phyloP scores from a whole-genome alignment of 1,140 invertebrate genomes.

The Whitmania pigra region DNA sequence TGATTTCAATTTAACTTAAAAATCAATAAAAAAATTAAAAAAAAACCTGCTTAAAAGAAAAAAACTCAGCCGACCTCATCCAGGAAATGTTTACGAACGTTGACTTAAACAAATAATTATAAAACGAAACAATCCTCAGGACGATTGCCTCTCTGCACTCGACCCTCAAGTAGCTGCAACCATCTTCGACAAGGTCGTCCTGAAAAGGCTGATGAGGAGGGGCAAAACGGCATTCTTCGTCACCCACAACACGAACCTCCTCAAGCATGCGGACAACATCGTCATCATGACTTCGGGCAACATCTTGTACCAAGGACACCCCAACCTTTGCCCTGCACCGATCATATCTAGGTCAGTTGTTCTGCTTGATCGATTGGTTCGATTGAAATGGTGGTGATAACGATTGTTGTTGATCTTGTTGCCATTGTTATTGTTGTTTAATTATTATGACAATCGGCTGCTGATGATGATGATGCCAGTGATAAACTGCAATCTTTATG shows the following conservation, averaged over 20 bases:
- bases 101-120: no score
- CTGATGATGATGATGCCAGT: no score
- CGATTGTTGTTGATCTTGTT: no score
- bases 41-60: not conserved
- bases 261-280: conserved; percentile 2
- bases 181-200: conserved; percentile 10
- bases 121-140: conserved; percentile 12
- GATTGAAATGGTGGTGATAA: no score
- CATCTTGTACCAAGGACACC: conserved; percentile 3
- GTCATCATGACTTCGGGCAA: not conserved
- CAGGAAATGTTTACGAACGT: no score
- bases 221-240: conserved; percentile 18
- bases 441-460: no score
- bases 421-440: no score
- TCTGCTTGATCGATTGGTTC: no score
- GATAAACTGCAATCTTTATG: no score
- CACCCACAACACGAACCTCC: conserved; percentile 13
- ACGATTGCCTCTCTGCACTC: conserved; percentile 19
- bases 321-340: no score
- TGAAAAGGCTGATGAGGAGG: not conserved
- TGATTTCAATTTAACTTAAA: conserved; percentile 70
- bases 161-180: not conserved
- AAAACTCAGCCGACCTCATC: not conserved
- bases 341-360: no score
- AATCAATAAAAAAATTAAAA: not conserved